phyloP scores from a whole-genome alignment of 2,888 invertebrate genomes.

The Platerodrilus igneus region DNA sequence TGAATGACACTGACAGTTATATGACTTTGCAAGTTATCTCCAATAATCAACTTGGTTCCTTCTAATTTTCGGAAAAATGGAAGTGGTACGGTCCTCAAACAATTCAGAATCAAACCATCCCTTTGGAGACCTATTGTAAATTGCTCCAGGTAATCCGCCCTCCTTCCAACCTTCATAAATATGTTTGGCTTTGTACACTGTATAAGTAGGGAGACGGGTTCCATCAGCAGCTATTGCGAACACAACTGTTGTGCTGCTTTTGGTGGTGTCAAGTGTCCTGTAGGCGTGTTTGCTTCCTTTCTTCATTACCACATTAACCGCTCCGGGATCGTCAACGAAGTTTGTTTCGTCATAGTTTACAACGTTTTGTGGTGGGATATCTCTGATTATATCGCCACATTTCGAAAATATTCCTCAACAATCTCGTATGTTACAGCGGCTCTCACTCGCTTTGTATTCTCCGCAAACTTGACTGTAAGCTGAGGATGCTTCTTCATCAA shows the following conservation, averaged over 20 bases:
- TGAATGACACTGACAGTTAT: constrained; percentile 28
- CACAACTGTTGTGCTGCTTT: constrained; percentile 29
- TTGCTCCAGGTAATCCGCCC: constrained; percentile 23
- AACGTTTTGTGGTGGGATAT: constrained; percentile 7
- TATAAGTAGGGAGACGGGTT: too few relatives aligned
- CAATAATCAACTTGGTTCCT: constrained; percentile 35
- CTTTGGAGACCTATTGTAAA: constrained; percentile 31
- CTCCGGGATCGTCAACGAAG: constrained; percentile 7
- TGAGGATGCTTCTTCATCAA: constrained; percentile 11
- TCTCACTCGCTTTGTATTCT: constrained; percentile 10
- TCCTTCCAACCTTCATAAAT: too few relatives aligned
- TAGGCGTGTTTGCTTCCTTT: constrained; percentile 18
- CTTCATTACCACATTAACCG: constrained; percentile 14
- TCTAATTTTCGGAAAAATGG: constrained; percentile 25
- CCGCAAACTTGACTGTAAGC: constrained; percentile 10
- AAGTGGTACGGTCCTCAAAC: constrained; percentile 28
- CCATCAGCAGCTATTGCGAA: constrained; percentile 31
- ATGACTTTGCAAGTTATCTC: constrained; percentile 35
- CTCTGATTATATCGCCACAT: constrained; percentile 6
- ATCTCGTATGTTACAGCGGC: constrained; percentile 11
- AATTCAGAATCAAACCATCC: constrained; percentile 28
- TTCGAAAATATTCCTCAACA: constrained; percentile 11
- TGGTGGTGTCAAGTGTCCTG: constrained; percentile 18
- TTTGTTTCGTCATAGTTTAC: too few relatives aligned
- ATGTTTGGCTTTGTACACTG: too few relatives aligned